Base-by-base conservation (phyloP, 2,888 invertebrate genomes). In the Rhagonycha fulva region DNA sequence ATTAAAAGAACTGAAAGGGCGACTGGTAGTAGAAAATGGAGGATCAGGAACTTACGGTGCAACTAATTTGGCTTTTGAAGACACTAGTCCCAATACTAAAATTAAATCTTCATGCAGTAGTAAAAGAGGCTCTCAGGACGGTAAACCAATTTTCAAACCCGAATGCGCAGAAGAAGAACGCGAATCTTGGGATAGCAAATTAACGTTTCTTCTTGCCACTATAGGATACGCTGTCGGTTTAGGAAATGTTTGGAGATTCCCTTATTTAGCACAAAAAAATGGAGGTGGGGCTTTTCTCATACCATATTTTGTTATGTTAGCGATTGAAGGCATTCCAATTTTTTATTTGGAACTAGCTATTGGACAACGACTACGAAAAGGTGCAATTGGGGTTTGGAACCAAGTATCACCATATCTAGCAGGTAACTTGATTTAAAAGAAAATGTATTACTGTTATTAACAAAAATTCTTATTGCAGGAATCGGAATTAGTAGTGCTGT, bases 261-360 rank as follows among this genome's bases (percentile, higher is more conserved):
- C 98, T 0, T 98, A 98, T 88, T 89, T 98, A 80, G 97, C 97
- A 0, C 97, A 98, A 86, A 97, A 97, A 87, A 97, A 97, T 84
- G 97, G 97, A 0, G 97, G 97, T 74, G 97, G 98, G 23, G 98
- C 98, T n/a, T 98, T 98, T 86, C 89, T 98, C 78, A 97, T 98
- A 82, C 98, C 98, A 0, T 98, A 98, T 88, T 95, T 98, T 85
- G 95, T 98, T 80, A 98, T 98, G 97, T 87, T 98, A 85, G 94
- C 95, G 24, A 93, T 98, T 79, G 97, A 98, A 86, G 98, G 98
- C 0, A 95, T 98, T 82, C 98, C 98, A 0, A 96, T 98, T 85
- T 97, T 98, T 89, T 98, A 98, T 87, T 90, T 98, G 87, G 98
- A 98, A 88, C 89, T 98, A 85, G 98, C 98, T 1, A 96, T 98